Evolutionary conservation across 2,888 invertebrate species (phyloP), one percentile per base, ranked within the genome.

Genomic region (Oscheius sp.): DNA sequence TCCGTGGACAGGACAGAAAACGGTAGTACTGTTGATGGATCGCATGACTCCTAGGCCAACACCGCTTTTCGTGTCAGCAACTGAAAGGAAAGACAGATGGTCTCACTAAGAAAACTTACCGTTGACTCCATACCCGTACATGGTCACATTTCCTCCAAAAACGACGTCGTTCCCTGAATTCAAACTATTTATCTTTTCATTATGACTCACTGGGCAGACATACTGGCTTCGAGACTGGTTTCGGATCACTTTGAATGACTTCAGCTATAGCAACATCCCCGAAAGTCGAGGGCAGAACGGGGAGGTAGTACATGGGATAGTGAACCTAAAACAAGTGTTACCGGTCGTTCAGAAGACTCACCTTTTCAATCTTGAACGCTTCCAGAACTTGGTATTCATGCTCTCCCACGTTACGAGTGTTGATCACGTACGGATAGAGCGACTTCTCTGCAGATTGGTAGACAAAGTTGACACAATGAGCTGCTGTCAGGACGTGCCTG

Each of bases 391-490:
- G 29, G 11, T 63, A 63, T 21, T 50, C 48, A 7, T 47, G 13
- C 4, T 32, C 29, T 10, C 21, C 33, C n/a, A 47, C 32, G 11
- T 63, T 63, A 2, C 33, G 5, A 4, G 63, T 50, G 21, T 63
- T 63, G 48, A 63, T 63, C 9, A 63, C 47, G 33, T 63, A 63
- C 32, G 63, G 63, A n/a, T 48, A 47, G 33, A 48, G 47, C 7
- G 32, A 21, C 4, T 13, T n/a, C 2, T 29, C 33, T 29, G n/a
- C 7, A 5, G 33, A 33, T 29, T 58, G n/a, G 33, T 47, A 63
- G 50, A 63, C 63, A 13, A 47, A 63, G 48, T 63, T 63, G 48
- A 63, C 48, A 48, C 63, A 63, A 21, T 63, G 63, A 48, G 63
- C 63, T 1, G 63, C 63, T 13, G 63, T 63, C 32, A 63, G 21